Evolutionary conservation across 2,113 vertebrate genomes (phyloP).

Genomic region (Pycnonotus jocosus): DNA sequence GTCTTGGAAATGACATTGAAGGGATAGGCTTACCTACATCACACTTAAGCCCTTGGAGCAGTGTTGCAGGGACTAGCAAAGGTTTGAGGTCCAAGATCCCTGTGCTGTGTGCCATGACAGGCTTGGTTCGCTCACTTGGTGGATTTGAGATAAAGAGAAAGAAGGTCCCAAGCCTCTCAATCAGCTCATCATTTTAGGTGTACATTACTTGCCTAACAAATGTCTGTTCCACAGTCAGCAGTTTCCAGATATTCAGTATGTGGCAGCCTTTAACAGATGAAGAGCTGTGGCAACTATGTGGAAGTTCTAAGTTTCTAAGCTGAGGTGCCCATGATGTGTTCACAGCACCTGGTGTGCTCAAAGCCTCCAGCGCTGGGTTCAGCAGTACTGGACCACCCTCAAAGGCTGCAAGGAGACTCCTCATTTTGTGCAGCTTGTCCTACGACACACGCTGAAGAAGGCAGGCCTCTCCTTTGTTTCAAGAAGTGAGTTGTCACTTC

Average conservation of each 20-base stretch:
- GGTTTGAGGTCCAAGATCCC: neutral
- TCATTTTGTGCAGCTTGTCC: neutral
- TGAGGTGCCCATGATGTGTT: neutral
- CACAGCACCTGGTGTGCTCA: neutral
- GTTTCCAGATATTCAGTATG: neutral
- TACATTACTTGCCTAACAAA: neutral
- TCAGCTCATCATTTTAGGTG: neutral
- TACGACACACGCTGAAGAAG: neutral
- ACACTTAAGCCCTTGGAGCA: neutral
- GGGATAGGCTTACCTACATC: neutral
- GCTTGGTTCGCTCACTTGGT: neutral
- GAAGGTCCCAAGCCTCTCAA: accelerated
- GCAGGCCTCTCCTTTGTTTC: neutral
- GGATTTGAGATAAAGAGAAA: neutral
- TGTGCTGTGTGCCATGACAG: neutral
- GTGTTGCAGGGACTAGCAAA: neutral
- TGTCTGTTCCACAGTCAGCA: neutral
- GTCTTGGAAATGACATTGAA: neutral
- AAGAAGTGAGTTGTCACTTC: neutral
- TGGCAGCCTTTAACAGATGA: neutral
- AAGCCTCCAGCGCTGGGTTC: neutral
- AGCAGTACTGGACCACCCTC: neutral
- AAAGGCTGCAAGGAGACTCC: neutral
- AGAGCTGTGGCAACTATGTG: neutral
- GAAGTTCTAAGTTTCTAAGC: neutral